A percentile compares a stretch with the other conserved stretches of the same genome.
These are phyloP conservation scores for Piezodorus guildinii DNA, from an alignment of 1,140 invertebrate species.

Conservation along the genomic window DNA sequence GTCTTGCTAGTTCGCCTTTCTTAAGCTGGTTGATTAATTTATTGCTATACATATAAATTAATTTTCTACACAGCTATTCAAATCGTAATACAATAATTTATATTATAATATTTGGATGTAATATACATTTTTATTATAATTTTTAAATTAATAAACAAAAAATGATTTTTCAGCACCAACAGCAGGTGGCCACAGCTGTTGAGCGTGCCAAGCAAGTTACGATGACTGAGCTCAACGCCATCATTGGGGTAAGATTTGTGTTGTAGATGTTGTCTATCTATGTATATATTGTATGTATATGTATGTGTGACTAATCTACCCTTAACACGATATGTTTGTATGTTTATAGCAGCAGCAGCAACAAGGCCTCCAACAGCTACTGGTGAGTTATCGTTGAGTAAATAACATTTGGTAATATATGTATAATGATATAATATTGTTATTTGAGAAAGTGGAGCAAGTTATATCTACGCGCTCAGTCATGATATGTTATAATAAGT, in stretches of 20 bases:
- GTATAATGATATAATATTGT: no score
- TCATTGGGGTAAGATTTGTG: conserved; percentile 72
- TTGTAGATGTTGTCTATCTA: no score
- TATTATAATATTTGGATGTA: no score
- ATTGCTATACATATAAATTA: no score
- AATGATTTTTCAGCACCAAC: conserved; percentile 63
- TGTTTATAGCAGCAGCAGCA: conserved; percentile 30
- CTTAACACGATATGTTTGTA: conserved; percentile 16
- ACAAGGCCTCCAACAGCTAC: conserved; percentile 31
- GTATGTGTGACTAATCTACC: background rate
- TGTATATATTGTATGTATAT: background rate
- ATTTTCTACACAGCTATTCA: no score
- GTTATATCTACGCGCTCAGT: no score
- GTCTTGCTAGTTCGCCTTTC: no score
- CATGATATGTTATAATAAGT: background rate
- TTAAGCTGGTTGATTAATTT: no score
- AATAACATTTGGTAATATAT: conserved; percentile 1
- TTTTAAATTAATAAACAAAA: no score
- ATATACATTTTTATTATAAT: no score
- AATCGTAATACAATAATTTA: no score
- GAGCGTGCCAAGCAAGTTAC: conserved; percentile 98
- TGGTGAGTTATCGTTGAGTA: conserved; percentile 27
- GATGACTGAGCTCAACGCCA: conserved; percentile 92
- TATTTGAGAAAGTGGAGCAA: no score
- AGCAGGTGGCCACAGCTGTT: conserved; percentile 94